Percentiles rank a stretch among this genome's conserved stretches.
phyloP scores from a whole-genome alignment of 92 coral and sea anemone species.

The Paramuricea clavata region DNA sequence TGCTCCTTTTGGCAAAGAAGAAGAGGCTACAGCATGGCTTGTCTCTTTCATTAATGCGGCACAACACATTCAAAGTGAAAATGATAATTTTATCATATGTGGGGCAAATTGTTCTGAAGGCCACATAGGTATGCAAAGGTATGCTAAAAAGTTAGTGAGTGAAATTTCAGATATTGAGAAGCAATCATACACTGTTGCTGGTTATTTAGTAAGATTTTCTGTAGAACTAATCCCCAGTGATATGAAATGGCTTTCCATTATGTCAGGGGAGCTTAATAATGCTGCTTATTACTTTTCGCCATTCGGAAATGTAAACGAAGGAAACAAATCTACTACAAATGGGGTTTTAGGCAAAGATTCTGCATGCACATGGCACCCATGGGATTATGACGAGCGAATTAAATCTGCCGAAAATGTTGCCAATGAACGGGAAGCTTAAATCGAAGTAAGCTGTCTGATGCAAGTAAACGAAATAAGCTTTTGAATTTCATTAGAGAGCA shows the following conservation, averaged over 20 bases:
- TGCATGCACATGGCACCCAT: constrained; percentile 60
- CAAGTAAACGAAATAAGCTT: constrained; percentile 65
- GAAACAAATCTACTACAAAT: constrained; percentile 38
- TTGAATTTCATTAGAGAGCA: constrained; percentile 45
- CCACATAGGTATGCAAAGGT: constrained; percentile 58
- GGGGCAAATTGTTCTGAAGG: constrained; percentile 29
- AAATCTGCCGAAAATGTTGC: constrained; percentile 49
- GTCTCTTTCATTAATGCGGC: constrained; percentile 53
- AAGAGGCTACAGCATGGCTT: constrained; percentile 42
- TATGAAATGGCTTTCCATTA: constrained; percentile 58
- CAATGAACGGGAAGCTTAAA: constrained; percentile 31
- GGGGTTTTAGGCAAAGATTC: constrained; percentile 47
- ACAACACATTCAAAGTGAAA: constrained; percentile 44
- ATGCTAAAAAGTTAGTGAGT: constrained; percentile 37
- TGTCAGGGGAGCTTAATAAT: constrained; percentile 3
- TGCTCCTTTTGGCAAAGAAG: constrained; percentile 54
- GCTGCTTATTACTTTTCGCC: not conserved
- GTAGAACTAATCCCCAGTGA: constrained; percentile 59
- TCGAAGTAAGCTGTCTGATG: constrained; percentile 39
- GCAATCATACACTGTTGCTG: constrained; percentile 6
- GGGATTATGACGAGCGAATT: constrained; percentile 43
- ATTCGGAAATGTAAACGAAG: constrained; percentile 33
- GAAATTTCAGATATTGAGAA: constrained; percentile 35
- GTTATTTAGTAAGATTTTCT: constrained; percentile 42
- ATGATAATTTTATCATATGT: constrained; percentile 57